phyloP scores from a whole-genome alignment of 2,797 vertebrate genomes.

The Distichodus sexfasciatus region DNA sequence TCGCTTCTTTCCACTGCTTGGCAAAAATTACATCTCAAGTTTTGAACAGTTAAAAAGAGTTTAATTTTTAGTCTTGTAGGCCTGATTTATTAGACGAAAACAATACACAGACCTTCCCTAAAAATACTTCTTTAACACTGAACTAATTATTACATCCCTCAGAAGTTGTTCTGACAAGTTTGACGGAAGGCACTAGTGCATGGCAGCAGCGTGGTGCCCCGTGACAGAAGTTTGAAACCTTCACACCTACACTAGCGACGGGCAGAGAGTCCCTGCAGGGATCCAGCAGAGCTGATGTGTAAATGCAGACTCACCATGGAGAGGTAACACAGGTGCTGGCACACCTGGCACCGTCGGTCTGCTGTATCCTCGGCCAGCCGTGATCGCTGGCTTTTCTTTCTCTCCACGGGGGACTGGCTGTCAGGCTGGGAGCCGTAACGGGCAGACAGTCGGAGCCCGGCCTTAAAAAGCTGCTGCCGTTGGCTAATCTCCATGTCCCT shows the following conservation, averaged over 20 bases:
- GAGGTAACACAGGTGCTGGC: conserved; percentile 96
- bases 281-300: not conserved
- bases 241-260: not conserved
- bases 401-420: conserved; percentile 74
- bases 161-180: not conserved
- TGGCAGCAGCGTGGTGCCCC: not conserved
- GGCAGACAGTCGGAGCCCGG: conserved; percentile 90
- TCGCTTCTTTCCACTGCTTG: too few relatives aligned
- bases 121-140: not conserved
- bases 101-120: not conserved
- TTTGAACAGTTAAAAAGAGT: too few relatives aligned
- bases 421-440: conserved; percentile 91
- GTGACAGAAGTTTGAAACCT: not conserved
- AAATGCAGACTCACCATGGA: conserved; percentile 86
- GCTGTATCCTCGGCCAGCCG: conserved; percentile 94
- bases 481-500: conserved; percentile 97
- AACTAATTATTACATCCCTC: not conserved
- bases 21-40: too few relatives aligned
- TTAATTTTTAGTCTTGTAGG: not conserved
- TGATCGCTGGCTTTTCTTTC: conserved; percentile 93
- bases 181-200: not conserved
- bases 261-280: not conserved
- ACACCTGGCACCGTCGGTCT: conserved; percentile 95
- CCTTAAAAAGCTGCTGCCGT: conserved; percentile 90
- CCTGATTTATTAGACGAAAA: too few relatives aligned